Evolutionary conservation across 1,140 invertebrate genomes (phyloP), one percentile per base, ranked within the genome.

Genomic region (Heliothis virescens): DNA sequence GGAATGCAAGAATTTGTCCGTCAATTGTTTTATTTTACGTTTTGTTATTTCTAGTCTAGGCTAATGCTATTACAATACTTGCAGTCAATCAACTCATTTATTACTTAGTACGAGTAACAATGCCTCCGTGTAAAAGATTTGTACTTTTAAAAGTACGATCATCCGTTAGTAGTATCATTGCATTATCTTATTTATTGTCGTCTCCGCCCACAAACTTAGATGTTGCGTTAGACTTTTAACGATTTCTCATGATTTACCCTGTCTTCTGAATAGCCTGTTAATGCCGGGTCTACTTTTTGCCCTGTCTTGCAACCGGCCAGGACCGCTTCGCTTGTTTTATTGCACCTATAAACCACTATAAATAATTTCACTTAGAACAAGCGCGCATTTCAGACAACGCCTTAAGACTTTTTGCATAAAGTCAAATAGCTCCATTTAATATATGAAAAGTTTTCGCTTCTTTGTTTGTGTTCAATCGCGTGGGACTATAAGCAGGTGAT

Each of bases 221-320:
- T 53, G 79, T 80, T 72, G 55, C 60, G 78, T 83, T 79, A 55
- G 86, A 88, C 82, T 86, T 87, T 83, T 82, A 87, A 83, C 86
- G 73, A 85, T 80, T 88, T 87, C 86, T 85, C 88, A 92, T 92
- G 90, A 90, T 90, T 92, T 89, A 90, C 82, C 86, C 63, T 21
- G 65, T 77, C 67, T 80, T 81, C 80, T 72, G 89, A 87, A 89
- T 89, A 90, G 89, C 55, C 57, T 62, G 72, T 60, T 65, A 76
- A 76, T 76, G 26, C 74, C 86, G 75, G 84, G 81, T 72, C 87
- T 85, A 87, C 85, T 91, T 92, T 91, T 91, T 91, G 87, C 86
- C 53, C 62, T 74, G 71, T 85, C 80, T 86, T 87, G 86, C 84
- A 82, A 82, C 74, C 59, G 60, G 74, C 53, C 60, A 55, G 83